Conservation (phyloP, 2,888 invertebrate species). For the Cataglyphis altisquamis region DNA sequence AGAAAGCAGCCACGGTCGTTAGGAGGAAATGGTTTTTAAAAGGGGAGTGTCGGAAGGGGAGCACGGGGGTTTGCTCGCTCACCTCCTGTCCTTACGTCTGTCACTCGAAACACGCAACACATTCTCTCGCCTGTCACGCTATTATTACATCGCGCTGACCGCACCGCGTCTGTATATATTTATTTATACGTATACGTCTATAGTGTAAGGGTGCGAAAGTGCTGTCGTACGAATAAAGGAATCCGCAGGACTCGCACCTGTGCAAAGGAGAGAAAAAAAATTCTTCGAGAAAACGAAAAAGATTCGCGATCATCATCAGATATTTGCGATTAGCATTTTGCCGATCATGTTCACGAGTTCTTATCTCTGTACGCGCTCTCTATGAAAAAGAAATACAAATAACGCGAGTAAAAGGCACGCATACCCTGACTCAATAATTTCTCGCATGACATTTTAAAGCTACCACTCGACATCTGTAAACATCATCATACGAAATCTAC, state of each 20-base stretch:
- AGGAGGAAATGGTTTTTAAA: conserved; percentile 76
- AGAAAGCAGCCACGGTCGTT: conserved; percentile 63
- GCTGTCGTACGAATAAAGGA: conserved; percentile 51
- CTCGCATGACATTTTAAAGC: background rate
- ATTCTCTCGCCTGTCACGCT: conserved; percentile 79
- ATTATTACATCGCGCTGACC: conserved; percentile 80
- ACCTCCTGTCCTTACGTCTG: conserved; percentile 83
- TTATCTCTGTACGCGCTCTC: background rate
- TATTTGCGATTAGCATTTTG: conserved; percentile 22
- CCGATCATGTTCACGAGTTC: background rate
- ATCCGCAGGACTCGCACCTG: conserved; percentile 33
- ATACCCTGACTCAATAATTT: conserved; percentile 5
- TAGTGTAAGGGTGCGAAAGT: conserved; percentile 52
- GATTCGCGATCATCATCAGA: conserved; percentile 1
- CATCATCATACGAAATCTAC: conserved; percentile 9
- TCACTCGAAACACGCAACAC: conserved; percentile 83
- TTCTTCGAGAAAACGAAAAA: background rate
- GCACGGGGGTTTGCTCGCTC: conserved; percentile 76
- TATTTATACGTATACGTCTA: conserved; percentile 57
- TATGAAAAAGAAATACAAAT: conserved; percentile 11
- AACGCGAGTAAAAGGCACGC: conserved; percentile 9
- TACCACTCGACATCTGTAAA: conserved; percentile 30
- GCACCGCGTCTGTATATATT: conserved; percentile 68
- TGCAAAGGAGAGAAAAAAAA: conserved; percentile 2
- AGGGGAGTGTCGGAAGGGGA: conserved; percentile 72